These are phyloP conservation scores for Drosophila tripunctata DNA, from an alignment of 2,888 invertebrate species.

Conservation along the genomic window DNA sequence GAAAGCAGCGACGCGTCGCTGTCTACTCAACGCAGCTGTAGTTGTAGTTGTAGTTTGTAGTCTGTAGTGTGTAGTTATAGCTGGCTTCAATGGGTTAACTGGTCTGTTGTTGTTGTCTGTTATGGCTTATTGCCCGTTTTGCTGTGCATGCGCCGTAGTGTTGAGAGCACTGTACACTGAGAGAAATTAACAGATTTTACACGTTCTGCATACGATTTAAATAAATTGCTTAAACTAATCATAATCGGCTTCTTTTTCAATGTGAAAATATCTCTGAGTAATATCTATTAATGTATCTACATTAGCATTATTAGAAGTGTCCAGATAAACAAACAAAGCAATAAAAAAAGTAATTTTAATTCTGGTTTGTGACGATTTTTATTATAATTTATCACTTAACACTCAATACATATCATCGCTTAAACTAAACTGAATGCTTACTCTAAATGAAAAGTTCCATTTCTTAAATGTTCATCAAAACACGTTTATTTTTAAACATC, in stretches of 20 bases:
- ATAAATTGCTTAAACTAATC: background rate
- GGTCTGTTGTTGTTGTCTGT: slow-evolving; percentile 25
- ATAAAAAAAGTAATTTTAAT: background rate
- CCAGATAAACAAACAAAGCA: background rate
- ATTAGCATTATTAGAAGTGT: background rate
- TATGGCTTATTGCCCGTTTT: slow-evolving; percentile 32
- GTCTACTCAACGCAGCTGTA: slow-evolving; percentile 28
- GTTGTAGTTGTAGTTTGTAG: slow-evolving; percentile 4
- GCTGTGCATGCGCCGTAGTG: slow-evolving; percentile 29
- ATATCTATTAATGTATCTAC: background rate
- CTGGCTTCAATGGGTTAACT: slow-evolving; percentile 59
- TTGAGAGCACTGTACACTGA: slow-evolving; percentile 26
- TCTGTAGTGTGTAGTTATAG: slow-evolving; percentile 16
- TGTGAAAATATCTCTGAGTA: background rate
- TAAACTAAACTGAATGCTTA: background rate
- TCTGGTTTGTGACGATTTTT: background rate
- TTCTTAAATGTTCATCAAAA: background rate
- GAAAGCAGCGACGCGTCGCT: slow-evolving; percentile 30
- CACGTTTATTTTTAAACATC: background rate
- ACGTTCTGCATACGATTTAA: background rate
- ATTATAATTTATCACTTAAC: background rate
- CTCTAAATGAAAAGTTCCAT: background rate
- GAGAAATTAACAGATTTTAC: slow-evolving; percentile 1
- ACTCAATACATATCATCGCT: background rate
- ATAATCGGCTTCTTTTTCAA: background rate